A percentile compares a stretch with the other conserved stretches of the same genome.
phyloP scores from a whole-genome alignment of 2,888 invertebrate genomes.

The Odontomyia ornata region DNA sequence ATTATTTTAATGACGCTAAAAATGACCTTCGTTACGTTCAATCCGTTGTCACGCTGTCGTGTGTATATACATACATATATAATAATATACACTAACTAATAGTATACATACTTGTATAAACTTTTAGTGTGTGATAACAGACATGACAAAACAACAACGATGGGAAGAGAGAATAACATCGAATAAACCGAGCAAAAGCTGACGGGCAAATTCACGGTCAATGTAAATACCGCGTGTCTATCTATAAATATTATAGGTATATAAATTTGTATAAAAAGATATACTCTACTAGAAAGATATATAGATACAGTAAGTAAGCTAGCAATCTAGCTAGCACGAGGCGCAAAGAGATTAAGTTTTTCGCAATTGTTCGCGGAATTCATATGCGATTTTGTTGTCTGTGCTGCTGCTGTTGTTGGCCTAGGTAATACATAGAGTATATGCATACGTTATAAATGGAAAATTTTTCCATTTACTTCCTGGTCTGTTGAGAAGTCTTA shows the following conservation, averaged over 20 bases:
- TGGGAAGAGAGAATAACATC: too few relatives aligned
- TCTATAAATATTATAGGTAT: constrained; percentile 19
- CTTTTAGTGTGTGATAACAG: constrained; percentile 18
- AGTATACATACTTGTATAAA: background rate
- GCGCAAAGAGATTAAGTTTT: constrained; percentile 13
- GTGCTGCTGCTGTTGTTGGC: background rate
- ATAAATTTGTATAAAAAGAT: background rate
- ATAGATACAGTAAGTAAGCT: background rate
- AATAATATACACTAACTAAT: background rate
- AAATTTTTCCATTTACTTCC: constrained; percentile 23
- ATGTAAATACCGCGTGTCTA: constrained; percentile 20
- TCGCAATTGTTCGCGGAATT: background rate
- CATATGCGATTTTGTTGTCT: background rate
- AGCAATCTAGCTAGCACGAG: too few relatives aligned
- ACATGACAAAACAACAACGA: too few relatives aligned
- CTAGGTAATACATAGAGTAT: background rate
- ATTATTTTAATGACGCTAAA: constrained; percentile 36
- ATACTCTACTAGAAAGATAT: too few relatives aligned
- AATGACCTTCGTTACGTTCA: constrained; percentile 26
- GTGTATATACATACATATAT: too few relatives aligned
- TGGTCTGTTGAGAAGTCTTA: background rate
- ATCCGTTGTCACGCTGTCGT: constrained; percentile 10
- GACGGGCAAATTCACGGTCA: constrained; percentile 41
- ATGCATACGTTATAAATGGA: constrained; percentile 4
- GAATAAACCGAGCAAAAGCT: background rate